A percentile compares a stretch with the other conserved stretches of the same genome.
These are phyloP conservation scores for Semnornis frantzii DNA, from an alignment of 2,113 vertebrate species.

Conservation along the genomic window DNA sequence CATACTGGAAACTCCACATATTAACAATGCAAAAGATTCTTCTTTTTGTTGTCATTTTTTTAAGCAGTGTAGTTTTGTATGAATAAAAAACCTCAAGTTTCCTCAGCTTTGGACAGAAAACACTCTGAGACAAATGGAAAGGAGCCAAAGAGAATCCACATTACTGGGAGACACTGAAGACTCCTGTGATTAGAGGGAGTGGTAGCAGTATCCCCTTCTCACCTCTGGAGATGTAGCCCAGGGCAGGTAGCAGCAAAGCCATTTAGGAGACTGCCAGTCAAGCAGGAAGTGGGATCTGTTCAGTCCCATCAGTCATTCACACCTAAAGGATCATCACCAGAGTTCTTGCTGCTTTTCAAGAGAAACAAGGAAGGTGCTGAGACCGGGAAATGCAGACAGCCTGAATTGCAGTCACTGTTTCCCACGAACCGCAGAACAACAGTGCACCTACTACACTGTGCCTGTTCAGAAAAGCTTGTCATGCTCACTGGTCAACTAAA, in stretches of 20 bases:
- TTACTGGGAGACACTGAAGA: background rate
- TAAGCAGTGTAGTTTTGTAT: background rate
- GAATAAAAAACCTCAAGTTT: background rate
- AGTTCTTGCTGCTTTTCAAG: background rate
- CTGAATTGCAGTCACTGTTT: background rate
- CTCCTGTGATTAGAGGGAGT: background rate
- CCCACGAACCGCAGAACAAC: background rate
- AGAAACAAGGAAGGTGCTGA: background rate
- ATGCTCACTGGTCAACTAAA: background rate
- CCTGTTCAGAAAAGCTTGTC: background rate
- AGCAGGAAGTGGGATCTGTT: constrained; percentile 18
- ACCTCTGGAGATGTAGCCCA: background rate
- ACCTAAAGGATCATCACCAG: background rate
- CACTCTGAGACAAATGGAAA: background rate
- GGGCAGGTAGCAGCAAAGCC: background rate
- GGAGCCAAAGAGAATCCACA: background rate
- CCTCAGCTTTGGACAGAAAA: background rate
- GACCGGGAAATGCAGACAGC: background rate
- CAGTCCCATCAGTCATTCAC: background rate
- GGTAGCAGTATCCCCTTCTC: background rate
- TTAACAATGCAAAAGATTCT: background rate
- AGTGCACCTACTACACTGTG: background rate
- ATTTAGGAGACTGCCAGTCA: background rate
- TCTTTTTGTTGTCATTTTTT: background rate
- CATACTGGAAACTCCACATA: background rate